Conservation (phyloP, 2,797 vertebrate species). For the Poeciliopsis turneri region DNA sequence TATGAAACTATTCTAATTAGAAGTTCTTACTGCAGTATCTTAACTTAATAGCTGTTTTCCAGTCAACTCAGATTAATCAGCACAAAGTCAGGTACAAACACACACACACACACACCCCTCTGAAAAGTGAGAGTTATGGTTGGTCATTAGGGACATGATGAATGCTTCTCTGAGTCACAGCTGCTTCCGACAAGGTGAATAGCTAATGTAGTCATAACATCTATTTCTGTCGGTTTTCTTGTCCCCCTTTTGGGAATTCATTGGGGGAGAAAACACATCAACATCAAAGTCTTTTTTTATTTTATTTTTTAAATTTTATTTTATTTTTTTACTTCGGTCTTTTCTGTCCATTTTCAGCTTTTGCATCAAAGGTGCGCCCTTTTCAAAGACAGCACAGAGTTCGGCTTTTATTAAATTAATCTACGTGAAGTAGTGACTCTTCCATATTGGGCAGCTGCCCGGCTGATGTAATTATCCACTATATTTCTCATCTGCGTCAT, state of each 20-base stretch:
- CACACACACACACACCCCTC: constrained; percentile 9
- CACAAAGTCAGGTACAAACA: constrained; percentile 4
- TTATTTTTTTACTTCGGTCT: not conserved
- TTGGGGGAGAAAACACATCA: not conserved
- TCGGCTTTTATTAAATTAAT: not conserved
- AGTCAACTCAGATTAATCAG: not conserved
- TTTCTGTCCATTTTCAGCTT: constrained; percentile 6
- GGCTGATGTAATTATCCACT: constrained; percentile 3
- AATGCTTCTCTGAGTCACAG: constrained; percentile 47
- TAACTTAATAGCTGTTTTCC: constrained; percentile 1
- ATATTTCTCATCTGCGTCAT: constrained; percentile 1
- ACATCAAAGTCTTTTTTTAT: not conserved
- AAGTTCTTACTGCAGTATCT: not conserved
- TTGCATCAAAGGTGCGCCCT: not conserved
- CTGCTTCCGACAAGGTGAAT: constrained; percentile 22
- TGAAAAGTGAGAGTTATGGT: constrained; percentile 21
- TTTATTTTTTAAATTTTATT: not conserved
- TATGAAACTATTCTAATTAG: not conserved
- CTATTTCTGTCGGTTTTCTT: constrained; percentile 40
- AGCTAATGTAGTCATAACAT: constrained; percentile 20
- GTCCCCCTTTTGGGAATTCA: constrained; percentile 29
- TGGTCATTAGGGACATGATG: constrained; percentile 45
- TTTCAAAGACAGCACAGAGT: not conserved
- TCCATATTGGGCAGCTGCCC: not conserved
- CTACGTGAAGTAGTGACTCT: not conserved